Conservation (phyloP, 1,140 invertebrate genomes). For the Himalopsyche phryganea region DNA sequence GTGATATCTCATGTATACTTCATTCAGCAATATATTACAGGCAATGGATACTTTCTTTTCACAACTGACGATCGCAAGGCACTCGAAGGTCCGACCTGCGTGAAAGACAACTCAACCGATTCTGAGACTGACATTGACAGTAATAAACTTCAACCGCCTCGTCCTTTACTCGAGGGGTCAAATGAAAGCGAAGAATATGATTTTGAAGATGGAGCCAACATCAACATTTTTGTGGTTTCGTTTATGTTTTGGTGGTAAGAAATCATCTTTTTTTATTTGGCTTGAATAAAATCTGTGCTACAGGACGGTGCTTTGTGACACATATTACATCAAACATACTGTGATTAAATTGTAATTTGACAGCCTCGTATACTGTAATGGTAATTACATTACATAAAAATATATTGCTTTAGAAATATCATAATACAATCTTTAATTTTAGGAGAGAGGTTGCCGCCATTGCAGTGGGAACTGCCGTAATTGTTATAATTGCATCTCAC, state of each 20-base stretch:
- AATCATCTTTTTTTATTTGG: too few relatives aligned
- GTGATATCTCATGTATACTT: too few relatives aligned
- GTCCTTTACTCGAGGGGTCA: neutral
- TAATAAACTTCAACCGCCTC: conserved; percentile 1
- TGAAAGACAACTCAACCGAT: conserved; percentile 3
- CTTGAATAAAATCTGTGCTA: too few relatives aligned
- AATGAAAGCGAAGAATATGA: conserved; percentile 17
- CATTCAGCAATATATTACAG: conserved; percentile 13
- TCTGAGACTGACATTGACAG: neutral
- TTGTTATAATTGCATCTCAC: conserved; percentile 48
- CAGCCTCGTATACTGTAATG: too few relatives aligned
- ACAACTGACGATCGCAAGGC: conserved; percentile 41
- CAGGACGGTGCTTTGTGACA: too few relatives aligned
- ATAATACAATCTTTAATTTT: conserved; percentile 34
- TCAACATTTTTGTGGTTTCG: conserved; percentile 56
- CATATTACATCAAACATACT: too few relatives aligned
- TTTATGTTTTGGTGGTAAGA: conserved; percentile 78
- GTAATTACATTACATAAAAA: too few relatives aligned
- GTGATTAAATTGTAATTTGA: too few relatives aligned
- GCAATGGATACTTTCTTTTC: conserved; percentile 65
- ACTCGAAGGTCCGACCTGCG: conserved; percentile 22
- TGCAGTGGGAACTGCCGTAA: conserved; percentile 61
- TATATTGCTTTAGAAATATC: too few relatives aligned
- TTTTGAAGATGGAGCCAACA: conserved; percentile 33
- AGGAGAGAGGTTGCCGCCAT: conserved; percentile 74